Conservation (phyloP, 92 coral and sea anemone genomes). For the Pocillopora meandrina region DNA sequence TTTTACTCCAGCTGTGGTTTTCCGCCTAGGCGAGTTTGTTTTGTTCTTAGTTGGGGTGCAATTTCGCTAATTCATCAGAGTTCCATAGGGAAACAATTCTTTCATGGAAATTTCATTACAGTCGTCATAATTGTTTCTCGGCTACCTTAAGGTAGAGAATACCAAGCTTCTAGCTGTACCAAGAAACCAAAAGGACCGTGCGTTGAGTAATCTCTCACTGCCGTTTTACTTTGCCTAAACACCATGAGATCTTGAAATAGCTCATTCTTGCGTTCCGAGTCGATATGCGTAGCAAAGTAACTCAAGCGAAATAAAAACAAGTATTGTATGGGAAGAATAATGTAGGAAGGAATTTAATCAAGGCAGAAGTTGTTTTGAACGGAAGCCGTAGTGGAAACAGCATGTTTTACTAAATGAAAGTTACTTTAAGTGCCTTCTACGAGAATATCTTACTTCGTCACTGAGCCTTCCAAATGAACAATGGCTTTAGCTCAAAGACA, state of each 20-base stretch:
- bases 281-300: constrained; percentile 22
- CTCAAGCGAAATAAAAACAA: constrained; percentile 42
- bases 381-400: not conserved
- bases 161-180: not conserved
- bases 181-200: not conserved
- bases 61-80: not conserved
- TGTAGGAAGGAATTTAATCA: not conserved
- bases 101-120: not conserved
- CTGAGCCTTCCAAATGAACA: not conserved
- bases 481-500: not conserved
- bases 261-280: not conserved
- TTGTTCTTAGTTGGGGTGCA: constrained; percentile 9
- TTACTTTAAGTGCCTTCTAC: not conserved
- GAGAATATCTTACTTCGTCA: too few relatives aligned
- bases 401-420: not conserved
- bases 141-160: not conserved
- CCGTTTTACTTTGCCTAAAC: not conserved
- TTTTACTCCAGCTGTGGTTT: constrained; percentile 29
- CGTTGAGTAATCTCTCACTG: not conserved
- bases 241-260: not conserved
- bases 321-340: not conserved
- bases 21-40: constrained; percentile 28
- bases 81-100: not conserved
- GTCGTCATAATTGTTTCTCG: not conserved
- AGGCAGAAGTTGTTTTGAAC: not conserved